Conservation (phyloP, 2,888 invertebrate genomes). For the Fissipunctia ypsillon region DNA sequence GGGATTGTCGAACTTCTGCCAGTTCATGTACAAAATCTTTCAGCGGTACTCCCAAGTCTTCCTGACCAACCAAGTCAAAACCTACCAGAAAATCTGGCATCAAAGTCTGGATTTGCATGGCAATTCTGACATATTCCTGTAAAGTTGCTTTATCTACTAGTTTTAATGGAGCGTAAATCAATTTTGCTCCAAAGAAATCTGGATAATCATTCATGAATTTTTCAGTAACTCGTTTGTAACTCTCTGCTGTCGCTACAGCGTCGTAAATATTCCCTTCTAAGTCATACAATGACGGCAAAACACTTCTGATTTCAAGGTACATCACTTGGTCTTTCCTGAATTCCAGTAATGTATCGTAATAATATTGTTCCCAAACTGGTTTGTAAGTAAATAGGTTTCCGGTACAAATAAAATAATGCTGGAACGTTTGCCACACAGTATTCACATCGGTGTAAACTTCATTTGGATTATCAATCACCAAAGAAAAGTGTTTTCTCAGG, state of each 20-base stretch:
- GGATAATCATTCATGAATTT: conserved; percentile 91
- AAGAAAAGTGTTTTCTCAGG: conserved; percentile 88
- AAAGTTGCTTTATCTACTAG: conserved; percentile 82
- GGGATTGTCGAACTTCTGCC: conserved; percentile 81
- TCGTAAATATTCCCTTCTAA: conserved; percentile 91
- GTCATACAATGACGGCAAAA: conserved; percentile 92
- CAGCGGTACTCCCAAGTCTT: conserved; percentile 92
- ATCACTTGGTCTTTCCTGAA: conserved; percentile 92
- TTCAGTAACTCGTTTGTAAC: conserved; percentile 90
- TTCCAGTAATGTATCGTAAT: conserved; percentile 91
- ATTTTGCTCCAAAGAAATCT: conserved; percentile 92
- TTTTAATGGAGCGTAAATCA: conserved; percentile 93
- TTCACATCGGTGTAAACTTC: conserved; percentile 89
- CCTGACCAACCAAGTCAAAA: conserved; percentile 95
- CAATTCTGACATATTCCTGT: conserved; percentile 85
- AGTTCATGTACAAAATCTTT: conserved; percentile 91
- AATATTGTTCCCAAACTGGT: conserved; percentile 92
- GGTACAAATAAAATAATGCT: conserved; percentile 88
- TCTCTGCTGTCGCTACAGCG: conserved; percentile 87
- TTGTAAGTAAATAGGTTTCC: conserved; percentile 90
- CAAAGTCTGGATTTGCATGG: conserved; percentile 82
- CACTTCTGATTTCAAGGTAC: conserved; percentile 92
- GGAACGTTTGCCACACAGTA: conserved; percentile 91
- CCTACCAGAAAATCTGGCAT: conserved; percentile 94
- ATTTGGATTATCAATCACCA: conserved; percentile 88